Evolutionary conservation across 2,888 invertebrate genomes (phyloP).

Genomic region (Molorchus minor): DNA sequence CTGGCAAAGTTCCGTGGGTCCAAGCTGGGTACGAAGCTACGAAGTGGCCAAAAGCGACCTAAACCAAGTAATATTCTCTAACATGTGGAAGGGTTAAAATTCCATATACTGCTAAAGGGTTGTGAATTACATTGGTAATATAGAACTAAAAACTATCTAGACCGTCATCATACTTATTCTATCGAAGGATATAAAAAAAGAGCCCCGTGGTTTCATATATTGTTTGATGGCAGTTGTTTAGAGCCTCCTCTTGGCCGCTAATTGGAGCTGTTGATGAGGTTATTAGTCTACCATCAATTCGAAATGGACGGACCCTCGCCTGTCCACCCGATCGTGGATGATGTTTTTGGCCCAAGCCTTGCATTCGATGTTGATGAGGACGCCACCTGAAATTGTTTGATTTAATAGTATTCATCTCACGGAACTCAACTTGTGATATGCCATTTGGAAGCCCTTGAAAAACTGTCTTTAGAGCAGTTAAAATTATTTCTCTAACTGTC

Average conservation of each 20-base stretch:
- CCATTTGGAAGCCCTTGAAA: too few relatives aligned
- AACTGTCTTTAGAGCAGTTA: too few relatives aligned
- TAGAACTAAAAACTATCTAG: slow-evolving; percentile 40
- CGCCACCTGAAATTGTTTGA: too few relatives aligned
- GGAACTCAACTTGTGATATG: too few relatives aligned
- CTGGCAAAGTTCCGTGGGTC: slow-evolving; percentile 10
- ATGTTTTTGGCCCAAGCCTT: slow-evolving; percentile 94
- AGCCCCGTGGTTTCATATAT: slow-evolving; percentile 32
- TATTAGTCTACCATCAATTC: slow-evolving; percentile 91
- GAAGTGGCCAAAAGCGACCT: slow-evolving; percentile 40
- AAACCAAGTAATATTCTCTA: slow-evolving; percentile 29
- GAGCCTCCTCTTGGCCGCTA: slow-evolving; percentile 52
- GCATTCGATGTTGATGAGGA: slow-evolving; percentile 92
- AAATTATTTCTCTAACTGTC: too few relatives aligned
- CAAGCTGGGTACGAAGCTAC: slow-evolving; percentile 19
- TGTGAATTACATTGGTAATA: slow-evolving; percentile 38
- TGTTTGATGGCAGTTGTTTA: slow-evolving; percentile 61
- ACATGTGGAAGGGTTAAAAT: slow-evolving; percentile 41
- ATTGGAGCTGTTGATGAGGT: slow-evolving; percentile 15
- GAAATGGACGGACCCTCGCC: slow-evolving; percentile 93
- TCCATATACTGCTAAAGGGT: slow-evolving; percentile 39
- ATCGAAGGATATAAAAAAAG: slow-evolving; percentile 35
- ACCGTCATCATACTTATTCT: slow-evolving; percentile 36
- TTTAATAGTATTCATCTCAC: too few relatives aligned
- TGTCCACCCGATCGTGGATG: slow-evolving; percentile 84